Evolutionary conservation across 2,797 vertebrate genomes (phyloP).

Genomic region (Sebastes variabilis): DNA sequence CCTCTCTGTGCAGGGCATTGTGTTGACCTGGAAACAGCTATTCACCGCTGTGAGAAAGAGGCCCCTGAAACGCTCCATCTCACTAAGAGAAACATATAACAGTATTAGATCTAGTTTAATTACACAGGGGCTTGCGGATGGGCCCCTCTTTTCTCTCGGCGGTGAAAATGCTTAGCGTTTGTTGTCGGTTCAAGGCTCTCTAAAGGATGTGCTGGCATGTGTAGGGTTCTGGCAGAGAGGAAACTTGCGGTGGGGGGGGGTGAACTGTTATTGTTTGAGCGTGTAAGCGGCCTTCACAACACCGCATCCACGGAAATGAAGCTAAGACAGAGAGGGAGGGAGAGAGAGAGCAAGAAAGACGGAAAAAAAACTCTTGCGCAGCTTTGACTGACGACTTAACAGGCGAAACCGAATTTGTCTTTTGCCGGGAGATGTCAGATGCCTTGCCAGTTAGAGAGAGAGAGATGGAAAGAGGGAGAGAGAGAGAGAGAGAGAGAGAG

Average conservation of each 20-base stretch:
- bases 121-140: conserved; percentile 69
- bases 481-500: conserved; percentile 33
- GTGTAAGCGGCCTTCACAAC: conserved; percentile 80
- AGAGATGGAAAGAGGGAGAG: conserved; percentile 48
- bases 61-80: conserved; percentile 41
- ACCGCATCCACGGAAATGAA: conserved; percentile 74
- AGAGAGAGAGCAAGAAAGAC: conserved; percentile 26
- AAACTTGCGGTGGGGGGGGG: conserved; percentile 57
- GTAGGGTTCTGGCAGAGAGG: conserved; percentile 77
- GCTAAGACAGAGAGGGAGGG: conserved; percentile 52
- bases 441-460: conserved; percentile 77
- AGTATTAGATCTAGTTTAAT: conserved; percentile 82
- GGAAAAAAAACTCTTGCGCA: conserved; percentile 60
- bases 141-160: conserved; percentile 67
- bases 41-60: conserved; percentile 52
- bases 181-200: conserved; percentile 82
- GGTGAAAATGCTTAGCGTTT: conserved; percentile 76
- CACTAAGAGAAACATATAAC: conserved; percentile 68
- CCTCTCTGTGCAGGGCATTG: conserved; percentile 17
- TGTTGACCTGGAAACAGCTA: conserved; percentile 55
- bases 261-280: conserved; percentile 82
- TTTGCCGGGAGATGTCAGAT: conserved; percentile 83
- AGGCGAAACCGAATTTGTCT: conserved; percentile 83
- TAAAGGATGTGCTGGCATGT: conserved; percentile 82
- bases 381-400: conserved; percentile 84